Conservation (phyloP, 1,140 invertebrate genomes). For the Meloidogyne hapla region DNA sequence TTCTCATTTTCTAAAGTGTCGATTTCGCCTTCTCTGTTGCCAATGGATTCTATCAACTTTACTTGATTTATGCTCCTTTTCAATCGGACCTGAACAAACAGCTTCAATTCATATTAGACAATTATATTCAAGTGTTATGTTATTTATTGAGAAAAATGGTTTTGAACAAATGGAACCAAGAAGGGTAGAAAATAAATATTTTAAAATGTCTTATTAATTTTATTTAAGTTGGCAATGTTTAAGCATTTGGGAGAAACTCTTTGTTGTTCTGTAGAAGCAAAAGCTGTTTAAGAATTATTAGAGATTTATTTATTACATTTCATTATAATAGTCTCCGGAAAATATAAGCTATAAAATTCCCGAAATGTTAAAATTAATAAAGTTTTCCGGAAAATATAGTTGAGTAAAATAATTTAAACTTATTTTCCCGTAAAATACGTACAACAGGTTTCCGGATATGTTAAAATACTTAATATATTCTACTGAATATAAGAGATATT, state of each 20-base stretch:
- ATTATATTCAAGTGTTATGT: conserved; percentile 41
- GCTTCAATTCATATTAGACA: conserved; percentile 30
- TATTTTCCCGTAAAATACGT: too few relatives aligned
- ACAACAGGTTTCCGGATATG: too few relatives aligned
- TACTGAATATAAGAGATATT: too few relatives aligned
- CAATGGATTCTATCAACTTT: conserved; percentile 54
- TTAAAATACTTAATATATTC: too few relatives aligned
- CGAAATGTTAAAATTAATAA: too few relatives aligned
- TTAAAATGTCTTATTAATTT: background rate
- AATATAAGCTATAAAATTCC: too few relatives aligned
- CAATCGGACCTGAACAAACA: conserved; percentile 45
- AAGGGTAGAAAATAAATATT: background rate
- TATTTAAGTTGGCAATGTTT: conserved; percentile 69
- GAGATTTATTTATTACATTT: too few relatives aligned
- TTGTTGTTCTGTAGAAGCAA: background rate
- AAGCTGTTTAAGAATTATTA: background rate
- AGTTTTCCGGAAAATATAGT: too few relatives aligned
- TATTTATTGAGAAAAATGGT: conserved; percentile 14
- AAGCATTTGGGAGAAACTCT: conserved; percentile 26
- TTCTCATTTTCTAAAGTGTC: conserved; percentile 33
- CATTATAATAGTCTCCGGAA: too few relatives aligned
- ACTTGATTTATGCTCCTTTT: conserved; percentile 52
- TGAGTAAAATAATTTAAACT: too few relatives aligned
- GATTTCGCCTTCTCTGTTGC: conserved; percentile 33
- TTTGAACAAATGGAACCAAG: conserved; percentile 12